A percentile compares a stretch with the other conserved stretches of the same genome.
phyloP scores from a whole-genome alignment of 2,113 vertebrate genomes.

The Arothron firmamentum region DNA sequence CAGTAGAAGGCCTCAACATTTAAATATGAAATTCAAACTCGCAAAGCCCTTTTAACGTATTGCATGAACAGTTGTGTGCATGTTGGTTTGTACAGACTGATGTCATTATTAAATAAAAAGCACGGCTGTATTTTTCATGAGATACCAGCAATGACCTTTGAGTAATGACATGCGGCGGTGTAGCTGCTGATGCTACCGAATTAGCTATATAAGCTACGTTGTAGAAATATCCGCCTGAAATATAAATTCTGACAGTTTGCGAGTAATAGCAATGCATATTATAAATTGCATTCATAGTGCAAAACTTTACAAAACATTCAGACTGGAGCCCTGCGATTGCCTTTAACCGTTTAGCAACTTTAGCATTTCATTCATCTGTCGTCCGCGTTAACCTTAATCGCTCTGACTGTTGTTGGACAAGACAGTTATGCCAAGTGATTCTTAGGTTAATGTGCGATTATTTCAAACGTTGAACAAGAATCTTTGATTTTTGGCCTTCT shows the following conservation, averaged over 20 bases:
- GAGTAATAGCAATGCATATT: background rate
- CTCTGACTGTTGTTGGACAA: too few species aligned
- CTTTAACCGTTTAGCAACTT: conserved; percentile 20
- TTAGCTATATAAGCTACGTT: conserved; percentile 9
- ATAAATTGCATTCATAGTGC: too few species aligned
- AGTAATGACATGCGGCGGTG: conserved; percentile 64
- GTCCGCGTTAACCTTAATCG: background rate
- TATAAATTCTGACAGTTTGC: background rate
- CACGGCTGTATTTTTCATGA: background rate
- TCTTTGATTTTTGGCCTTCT: background rate
- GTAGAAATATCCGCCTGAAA: background rate
- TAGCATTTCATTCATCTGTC: conserved; percentile 39
- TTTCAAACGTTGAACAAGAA: too few species aligned
- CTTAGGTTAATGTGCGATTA: too few species aligned
- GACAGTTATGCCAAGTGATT: too few species aligned
- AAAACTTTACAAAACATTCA: background rate
- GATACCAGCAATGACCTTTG: conserved; percentile 72
- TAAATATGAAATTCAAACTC: background rate
- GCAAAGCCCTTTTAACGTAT: fast-evolving
- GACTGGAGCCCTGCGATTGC: background rate
- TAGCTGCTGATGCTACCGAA: conserved; percentile 8
- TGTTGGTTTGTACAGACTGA: fast-evolving
- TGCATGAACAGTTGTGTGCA: fast-evolving
- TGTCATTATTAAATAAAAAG: fast-evolving
- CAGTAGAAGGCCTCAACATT: conserved; percentile 33